These are phyloP conservation scores for Mus spicilegus DNA, from an alignment of 2,113 vertebrate species.

Conservation along the genomic window DNA sequence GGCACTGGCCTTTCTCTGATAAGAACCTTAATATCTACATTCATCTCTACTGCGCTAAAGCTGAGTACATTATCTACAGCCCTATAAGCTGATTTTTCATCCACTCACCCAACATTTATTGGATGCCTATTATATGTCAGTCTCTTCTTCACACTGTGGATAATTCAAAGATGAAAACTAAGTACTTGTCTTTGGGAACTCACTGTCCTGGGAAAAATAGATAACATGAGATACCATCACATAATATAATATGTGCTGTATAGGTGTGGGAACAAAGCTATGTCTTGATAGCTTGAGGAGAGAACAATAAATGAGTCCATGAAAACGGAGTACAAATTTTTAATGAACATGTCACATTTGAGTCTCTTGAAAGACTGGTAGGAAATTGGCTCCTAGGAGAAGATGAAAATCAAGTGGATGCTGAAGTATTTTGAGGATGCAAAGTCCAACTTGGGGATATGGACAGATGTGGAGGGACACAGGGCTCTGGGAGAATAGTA, in stretches of 20 bases:
- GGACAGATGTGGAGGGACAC: background rate
- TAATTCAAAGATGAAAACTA: background rate
- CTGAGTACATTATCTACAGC: background rate
- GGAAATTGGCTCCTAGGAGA: background rate
- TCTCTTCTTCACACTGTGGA: background rate
- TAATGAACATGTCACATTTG: background rate
- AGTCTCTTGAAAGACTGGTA: background rate
- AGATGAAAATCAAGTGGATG: background rate
- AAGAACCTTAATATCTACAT: background rate
- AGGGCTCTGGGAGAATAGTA: background rate
- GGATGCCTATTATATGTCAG: background rate
- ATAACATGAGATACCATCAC: background rate
- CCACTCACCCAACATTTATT: background rate
- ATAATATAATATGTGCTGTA: background rate
- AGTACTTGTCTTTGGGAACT: background rate
- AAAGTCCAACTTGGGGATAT: background rate
- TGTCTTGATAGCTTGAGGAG: background rate
- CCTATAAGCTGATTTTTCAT: background rate
- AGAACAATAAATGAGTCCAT: background rate
- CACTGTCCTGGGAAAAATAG: background rate
- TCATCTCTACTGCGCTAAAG: background rate
- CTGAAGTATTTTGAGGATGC: background rate
- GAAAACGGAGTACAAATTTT: constrained; percentile 25
- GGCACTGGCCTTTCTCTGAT: background rate
- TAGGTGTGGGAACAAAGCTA: background rate